Evolutionary conservation across 2,888 invertebrate species (phyloP), one percentile per base, ranked within the genome.

Genomic region (Drepana falcataria): DNA sequence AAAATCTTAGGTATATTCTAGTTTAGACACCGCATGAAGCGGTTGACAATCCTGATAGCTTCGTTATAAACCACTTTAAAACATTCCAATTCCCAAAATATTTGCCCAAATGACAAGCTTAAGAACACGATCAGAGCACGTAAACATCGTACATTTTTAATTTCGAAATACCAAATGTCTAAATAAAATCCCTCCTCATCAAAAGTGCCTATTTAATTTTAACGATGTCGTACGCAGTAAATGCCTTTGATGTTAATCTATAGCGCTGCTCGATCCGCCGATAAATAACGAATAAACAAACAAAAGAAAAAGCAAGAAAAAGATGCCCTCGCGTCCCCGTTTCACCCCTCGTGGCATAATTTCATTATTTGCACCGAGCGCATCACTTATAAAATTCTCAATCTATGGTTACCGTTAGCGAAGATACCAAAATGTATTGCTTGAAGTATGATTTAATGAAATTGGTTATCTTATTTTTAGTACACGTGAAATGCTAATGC

Each of bases 201-300:
- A 72, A 65, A 55, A 61, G 59, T 57, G 65, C 64, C 75, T 74
- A 77, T 82, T 81, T 79, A 82, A 81, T 81, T 79, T 83, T 82
- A 80, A 82, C 80, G 78, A 77, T 73, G 68, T 72, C 77, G 71
- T 74, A 72, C 73, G 66, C 73, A 63, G 63, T 72, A 68, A 74
- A 69, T 66, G 68, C 77, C 80, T 86, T 86, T 85, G 85, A 86
- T 84, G 81, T 83, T 84, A 83, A 86, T 86, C 83, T 83, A 78
- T 78, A 79, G 73, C 77, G 69, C 71, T 70, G 73, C 75, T 72
- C 78, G 81, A 85, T 85, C 83, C 82, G 72, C 82, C 83, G 83
- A 83, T 84, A 85, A 83, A 84, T 83, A 82, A 80, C 77, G 82
- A 79, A 82, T 82, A 78, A 76, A 81, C 83, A 85, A 83, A 85